A percentile compares a stretch with the other conserved stretches of the same genome.
Evolutionary conservation across 2,888 invertebrate genomes (phyloP).

Genomic region (Amorpha juglandis): DNA sequence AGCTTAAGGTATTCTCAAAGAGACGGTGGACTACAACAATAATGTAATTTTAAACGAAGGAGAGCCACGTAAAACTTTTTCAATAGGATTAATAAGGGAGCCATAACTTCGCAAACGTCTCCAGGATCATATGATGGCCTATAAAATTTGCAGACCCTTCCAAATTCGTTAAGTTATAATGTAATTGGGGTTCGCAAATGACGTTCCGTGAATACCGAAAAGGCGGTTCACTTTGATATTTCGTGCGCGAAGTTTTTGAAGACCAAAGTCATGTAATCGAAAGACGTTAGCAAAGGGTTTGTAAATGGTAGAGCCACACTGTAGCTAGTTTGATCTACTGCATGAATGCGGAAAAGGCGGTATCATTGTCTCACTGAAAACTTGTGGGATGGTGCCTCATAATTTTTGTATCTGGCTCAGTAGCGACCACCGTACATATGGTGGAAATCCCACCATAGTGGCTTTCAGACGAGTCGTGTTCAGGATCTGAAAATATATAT

Average conservation of each 20-base stretch:
- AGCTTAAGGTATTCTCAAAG: no score
- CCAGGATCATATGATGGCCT: slow-evolving; percentile 5
- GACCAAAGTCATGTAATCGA: not conserved
- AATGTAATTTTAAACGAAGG: not conserved
- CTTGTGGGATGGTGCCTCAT: no score
- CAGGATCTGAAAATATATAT: no score
- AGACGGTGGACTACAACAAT: not conserved
- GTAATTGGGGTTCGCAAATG: slow-evolving; percentile 15
- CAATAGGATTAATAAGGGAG: not conserved
- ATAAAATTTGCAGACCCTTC: slow-evolving; percentile 9
- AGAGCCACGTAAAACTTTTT: not conserved
- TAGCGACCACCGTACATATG: no score
- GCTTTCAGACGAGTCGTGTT: no score
- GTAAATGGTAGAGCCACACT: no score
- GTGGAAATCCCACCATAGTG: no score
- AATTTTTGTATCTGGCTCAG: no score
- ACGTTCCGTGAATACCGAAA: slow-evolving; percentile 1
- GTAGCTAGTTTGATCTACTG: no score
- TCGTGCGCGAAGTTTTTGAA: not conserved
- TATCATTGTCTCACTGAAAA: no score
- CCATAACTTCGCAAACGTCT: slow-evolving; percentile 1
- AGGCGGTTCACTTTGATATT: slow-evolving; percentile 10
- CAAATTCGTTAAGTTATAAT: slow-evolving; percentile 17
- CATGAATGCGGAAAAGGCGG: no score
- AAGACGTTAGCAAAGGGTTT: no score